A percentile compares a stretch with the other conserved stretches of the same genome.
Evolutionary conservation across 2,797 vertebrate genomes (phyloP).

Genomic region (Gambusia yucatana): DNA sequence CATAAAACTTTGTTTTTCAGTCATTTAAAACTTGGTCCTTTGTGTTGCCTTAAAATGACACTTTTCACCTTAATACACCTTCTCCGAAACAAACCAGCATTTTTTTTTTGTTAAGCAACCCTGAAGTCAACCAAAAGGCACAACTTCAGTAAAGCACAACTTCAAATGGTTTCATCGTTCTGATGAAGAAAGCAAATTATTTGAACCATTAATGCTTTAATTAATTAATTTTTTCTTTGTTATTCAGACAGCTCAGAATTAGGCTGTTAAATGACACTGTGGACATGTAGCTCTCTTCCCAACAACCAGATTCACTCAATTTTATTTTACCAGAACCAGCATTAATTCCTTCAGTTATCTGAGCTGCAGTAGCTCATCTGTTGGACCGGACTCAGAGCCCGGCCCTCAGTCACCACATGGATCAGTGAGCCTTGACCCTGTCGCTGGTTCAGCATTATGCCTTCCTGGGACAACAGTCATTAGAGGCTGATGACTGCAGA

Average conservation of each 20-base stretch:
- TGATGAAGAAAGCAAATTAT: background rate
- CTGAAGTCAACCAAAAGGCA: background rate
- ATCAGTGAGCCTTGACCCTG: background rate
- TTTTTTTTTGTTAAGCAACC: background rate
- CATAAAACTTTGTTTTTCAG: background rate
- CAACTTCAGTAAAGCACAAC: background rate
- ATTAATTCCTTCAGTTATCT: background rate
- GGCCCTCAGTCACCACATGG: background rate
- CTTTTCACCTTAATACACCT: background rate
- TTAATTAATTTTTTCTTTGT: background rate
- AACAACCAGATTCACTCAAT: background rate
- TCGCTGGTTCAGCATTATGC: background rate
- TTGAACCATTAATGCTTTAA: background rate
- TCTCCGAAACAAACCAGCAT: background rate
- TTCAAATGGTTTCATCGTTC: background rate
- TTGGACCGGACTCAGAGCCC: background rate
- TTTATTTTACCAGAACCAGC: too few species aligned
- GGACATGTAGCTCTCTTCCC: background rate
- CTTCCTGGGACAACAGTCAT: background rate
- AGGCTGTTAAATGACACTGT: too few species aligned
- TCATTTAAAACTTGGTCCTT: background rate
- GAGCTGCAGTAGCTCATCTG: background rate
- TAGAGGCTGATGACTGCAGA: background rate
- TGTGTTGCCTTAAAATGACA: background rate
- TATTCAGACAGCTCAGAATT: background rate